Evolutionary conservation across 1,140 invertebrate species (phyloP), one percentile per base, ranked within the genome.

Genomic region (Callitettix versicolor): DNA sequence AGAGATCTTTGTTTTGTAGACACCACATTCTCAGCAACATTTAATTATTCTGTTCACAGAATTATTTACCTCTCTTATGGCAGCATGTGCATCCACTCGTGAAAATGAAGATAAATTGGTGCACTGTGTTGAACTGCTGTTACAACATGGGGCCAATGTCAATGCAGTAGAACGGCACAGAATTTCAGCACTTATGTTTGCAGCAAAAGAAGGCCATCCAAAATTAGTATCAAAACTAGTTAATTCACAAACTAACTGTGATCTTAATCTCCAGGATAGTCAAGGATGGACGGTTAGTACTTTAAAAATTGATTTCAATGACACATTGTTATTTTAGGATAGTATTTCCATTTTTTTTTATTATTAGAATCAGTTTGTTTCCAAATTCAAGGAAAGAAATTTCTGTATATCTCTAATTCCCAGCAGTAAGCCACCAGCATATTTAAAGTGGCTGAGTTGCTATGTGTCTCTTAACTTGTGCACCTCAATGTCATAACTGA

Each of bases 121-220:
- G 4, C 49, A 64, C 12, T 76, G 75, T 66, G 69, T 73, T n/a
- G 55, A 64, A 17, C 34, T 65, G 6, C 60, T 78, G 34, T 52
- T 78, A 17, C 64, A 68, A 14, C 58, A 64, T 55, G 69, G 70
- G 17, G 75, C 73, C 4, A 62, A 69, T 20, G 65, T 73, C 4
- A 70, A 74, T 62, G 66, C 64, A 12, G 61, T 66, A 53, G 76
- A 78, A 60, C 69, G 73, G 63, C 75, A 69, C 58, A 51, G 61
- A 62, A 70, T 64, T 18, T 82, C 81, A 30, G 77, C 81, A 1
- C 64, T 83, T 46, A 83, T 84, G 80, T 71, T 83, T 60, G 79
- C 81, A 21, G 76, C 75, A 12, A 77, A 76, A 59, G 79, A 84
- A 64, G 79, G 79, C n/a, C 71, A 75, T 44, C 60, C 65, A 12